A percentile compares a stretch with the other conserved stretches of the same genome.
Conservation (phyloP, 2,797 vertebrate species). For the Sorex maritimensis region DNA sequence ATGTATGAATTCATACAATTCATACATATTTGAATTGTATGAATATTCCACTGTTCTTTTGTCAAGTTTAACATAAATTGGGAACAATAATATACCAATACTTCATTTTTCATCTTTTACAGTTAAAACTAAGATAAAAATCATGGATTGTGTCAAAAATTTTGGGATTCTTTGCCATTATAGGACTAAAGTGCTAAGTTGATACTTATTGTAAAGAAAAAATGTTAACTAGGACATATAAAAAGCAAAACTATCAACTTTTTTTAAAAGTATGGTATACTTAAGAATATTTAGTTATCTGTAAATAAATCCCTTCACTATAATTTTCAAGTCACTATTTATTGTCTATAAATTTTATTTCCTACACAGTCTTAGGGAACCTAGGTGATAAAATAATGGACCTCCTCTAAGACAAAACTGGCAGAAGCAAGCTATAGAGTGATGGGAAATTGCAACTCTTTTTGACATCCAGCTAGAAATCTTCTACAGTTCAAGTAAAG, state of each 20-base stretch:
- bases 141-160: conserved; percentile 15
- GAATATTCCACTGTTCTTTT: conserved; percentile 1
- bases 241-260: neutral
- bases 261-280: neutral
- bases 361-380: neutral
- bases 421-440: neutral
- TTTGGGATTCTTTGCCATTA: neutral
- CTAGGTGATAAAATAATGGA: conserved; percentile 12
- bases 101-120: conserved; percentile 28
- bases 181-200: neutral
- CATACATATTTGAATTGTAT: neutral
- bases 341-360: neutral
- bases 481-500: conserved; percentile 44
- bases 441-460: conserved; percentile 50
- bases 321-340: neutral
- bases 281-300: conserved; percentile 47
- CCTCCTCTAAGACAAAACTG: neutral
- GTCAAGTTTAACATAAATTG: too few species aligned
- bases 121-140: conserved; percentile 55
- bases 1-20: too few species aligned
- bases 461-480: conserved; percentile 35
- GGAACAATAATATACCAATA: too few species aligned
- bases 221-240: conserved; percentile 6
- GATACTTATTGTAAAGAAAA: conserved; percentile 30
- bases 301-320: neutral